Conservation (phyloP, 2,113 vertebrate species). For the Vicugna pacos region DNA sequence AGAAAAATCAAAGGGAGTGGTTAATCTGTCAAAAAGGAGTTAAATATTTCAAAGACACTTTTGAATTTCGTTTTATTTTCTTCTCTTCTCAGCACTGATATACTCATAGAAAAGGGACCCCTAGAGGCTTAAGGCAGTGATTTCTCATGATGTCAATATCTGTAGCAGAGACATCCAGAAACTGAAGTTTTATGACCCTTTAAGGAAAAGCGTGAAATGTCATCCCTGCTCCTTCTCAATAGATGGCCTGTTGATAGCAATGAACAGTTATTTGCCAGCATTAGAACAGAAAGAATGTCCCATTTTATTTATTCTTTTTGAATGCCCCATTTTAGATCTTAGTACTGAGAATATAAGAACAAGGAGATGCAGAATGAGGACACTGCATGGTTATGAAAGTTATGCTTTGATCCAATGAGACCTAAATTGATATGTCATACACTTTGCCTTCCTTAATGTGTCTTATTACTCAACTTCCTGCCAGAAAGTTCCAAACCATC, state of each 20-base stretch:
- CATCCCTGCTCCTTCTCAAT: not conserved
- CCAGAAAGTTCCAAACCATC: slow-evolving; percentile 26
- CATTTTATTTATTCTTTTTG: not conserved
- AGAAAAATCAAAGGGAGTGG: slow-evolving; percentile 53
- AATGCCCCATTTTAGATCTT: not conserved
- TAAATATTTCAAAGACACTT: slow-evolving; percentile 53
- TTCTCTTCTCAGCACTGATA: slow-evolving; percentile 17
- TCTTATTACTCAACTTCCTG: slow-evolving; percentile 52
- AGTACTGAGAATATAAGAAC: not conserved
- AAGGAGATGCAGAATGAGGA: not conserved
- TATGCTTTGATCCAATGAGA: slow-evolving; percentile 53
- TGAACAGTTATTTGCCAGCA: slow-evolving; percentile 34
- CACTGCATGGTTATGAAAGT: not conserved
- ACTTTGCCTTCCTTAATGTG: slow-evolving; percentile 43
- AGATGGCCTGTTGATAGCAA: not conserved
- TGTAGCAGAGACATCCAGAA: not conserved
- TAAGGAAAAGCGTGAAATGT: slow-evolving; percentile 10
- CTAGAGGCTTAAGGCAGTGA: not conserved
- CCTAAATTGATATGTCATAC: slow-evolving; percentile 10
- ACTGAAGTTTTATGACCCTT: slow-evolving; percentile 28
- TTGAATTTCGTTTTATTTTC: slow-evolving; percentile 39
- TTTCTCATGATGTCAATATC: slow-evolving; percentile 19
- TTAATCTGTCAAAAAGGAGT: slow-evolving; percentile 58
- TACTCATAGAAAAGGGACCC: not conserved
- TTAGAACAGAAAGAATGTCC: not conserved